These are phyloP conservation scores for Scolopax bukidnonensis DNA, from an alignment of 2,797 vertebrate genomes.

Conservation along the genomic window DNA sequence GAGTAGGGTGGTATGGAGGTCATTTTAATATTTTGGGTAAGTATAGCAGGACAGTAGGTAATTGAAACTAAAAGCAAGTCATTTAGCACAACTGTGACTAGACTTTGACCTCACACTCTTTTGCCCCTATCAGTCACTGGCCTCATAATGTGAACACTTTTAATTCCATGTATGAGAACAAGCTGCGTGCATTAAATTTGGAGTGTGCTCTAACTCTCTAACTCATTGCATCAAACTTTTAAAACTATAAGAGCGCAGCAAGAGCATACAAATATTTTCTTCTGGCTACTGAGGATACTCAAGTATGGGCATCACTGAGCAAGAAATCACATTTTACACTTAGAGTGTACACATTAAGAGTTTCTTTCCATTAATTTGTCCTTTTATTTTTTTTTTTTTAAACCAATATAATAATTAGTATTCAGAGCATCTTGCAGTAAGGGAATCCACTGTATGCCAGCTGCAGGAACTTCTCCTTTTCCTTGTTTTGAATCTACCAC, in stretches of 20 bases:
- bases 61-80: conserved; percentile 40
- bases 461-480: background rate
- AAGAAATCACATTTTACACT: background rate
- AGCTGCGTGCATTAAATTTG: background rate
- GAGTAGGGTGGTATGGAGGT: conserved; percentile 37
- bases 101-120: background rate
- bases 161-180: background rate
- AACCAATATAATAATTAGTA: background rate
- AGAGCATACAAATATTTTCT: background rate
- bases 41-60: conserved; percentile 26
- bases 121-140: background rate
- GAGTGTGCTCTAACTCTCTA: background rate
- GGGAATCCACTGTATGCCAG: background rate
- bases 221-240: background rate
- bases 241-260: background rate
- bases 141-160: background rate
- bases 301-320: background rate
- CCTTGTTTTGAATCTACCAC: background rate
- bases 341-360: background rate
- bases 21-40: conserved; percentile 73
- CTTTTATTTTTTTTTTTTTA: background rate
- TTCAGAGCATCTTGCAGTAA: background rate
- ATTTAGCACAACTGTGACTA: conserved; percentile 29
- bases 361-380: background rate
- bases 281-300: background rate